Percentiles rank a stretch among this genome's conserved stretches.
Conservation (phyloP, 2,113 vertebrate genomes). For the Myrmecobius fasciatus region DNA sequence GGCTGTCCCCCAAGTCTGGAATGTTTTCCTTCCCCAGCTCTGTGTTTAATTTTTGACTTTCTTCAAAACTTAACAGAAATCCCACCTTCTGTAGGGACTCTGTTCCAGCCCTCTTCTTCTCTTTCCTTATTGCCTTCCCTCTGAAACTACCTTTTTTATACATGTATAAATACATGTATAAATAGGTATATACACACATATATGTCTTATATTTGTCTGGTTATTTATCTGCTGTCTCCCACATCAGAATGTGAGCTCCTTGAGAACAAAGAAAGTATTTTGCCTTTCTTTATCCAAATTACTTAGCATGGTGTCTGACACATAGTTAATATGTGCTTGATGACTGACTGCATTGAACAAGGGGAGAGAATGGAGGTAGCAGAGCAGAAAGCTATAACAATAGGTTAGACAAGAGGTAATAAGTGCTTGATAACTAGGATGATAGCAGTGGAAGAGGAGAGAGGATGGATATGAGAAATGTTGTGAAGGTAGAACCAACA, state of each 20-base stretch:
- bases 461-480: neutral
- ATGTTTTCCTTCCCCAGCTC: neutral
- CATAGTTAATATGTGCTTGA: neutral
- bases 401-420: neutral
- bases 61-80: neutral
- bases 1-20: neutral
- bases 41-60: neutral
- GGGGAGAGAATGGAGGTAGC: neutral
- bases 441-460: neutral
- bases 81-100: too few species aligned
- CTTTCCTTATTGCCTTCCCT: neutral
- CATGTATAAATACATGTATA: neutral
- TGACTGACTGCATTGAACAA: neutral
- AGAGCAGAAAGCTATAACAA: neutral
- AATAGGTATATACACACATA: neutral
- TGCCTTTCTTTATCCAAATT: neutral
- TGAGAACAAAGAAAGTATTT: too few species aligned
- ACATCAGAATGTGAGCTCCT: too few species aligned
- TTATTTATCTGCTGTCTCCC: neutral
- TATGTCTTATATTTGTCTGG: neutral
- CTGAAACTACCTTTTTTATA: neutral
- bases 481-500: neutral
- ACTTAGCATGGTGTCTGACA: too few species aligned
- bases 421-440: neutral
- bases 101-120: too few species aligned